Base-by-base conservation (phyloP, 2,113 vertebrate species). In the Brachypodius melanocephalos region DNA sequence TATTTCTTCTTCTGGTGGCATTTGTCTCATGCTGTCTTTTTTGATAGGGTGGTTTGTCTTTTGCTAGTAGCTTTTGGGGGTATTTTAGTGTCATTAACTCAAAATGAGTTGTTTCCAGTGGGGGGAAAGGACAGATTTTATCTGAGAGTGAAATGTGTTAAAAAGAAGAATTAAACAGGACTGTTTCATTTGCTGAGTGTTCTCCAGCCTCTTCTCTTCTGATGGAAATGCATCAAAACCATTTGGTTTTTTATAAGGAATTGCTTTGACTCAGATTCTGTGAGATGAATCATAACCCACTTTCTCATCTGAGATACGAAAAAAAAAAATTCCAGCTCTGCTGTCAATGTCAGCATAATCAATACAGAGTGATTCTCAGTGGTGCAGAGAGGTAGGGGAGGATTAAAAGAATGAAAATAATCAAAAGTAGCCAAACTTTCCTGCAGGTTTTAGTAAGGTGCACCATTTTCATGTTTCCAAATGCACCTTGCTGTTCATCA, bases 221-320 rank as follows among this genome's bases (percentile, higher is more conserved):
- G 95, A 97, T 94, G 85, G 97, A 97, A 95, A 85, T 32, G 78
- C 46, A 95, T 88, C 94, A 95, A 77, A 97, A 96, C 89, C 96
- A 78, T 96, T 88, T 79, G 81, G 36, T 40, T 91, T 95, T 77
- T 72, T 73, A 91, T 96, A 96, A 96, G 96, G 94, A 91, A 90
- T 95, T 95, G 17, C 94, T 98, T 98, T 98, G 98, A 98, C 95
- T 98, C 97, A 98, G 92, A 96, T 94, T 90, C 88, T 95, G 43
- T 95, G 90, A 91, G 95, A 97, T 98, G 97, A 98, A 97, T 98
- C 98, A 98, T 98, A 97, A 97, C 97, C 95, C 93, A 95, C 97
- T 97, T 98, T 98, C 97, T 98, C 95, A 96, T 97, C 96, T 74
- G 78, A 97, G 90, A 97, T 88, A 86, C 40, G 71, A 81, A 86